A percentile compares a stretch with the other conserved stretches of the same genome.
Conservation (phyloP, 2,888 invertebrate species). For the Callinectes sapidus region DNA sequence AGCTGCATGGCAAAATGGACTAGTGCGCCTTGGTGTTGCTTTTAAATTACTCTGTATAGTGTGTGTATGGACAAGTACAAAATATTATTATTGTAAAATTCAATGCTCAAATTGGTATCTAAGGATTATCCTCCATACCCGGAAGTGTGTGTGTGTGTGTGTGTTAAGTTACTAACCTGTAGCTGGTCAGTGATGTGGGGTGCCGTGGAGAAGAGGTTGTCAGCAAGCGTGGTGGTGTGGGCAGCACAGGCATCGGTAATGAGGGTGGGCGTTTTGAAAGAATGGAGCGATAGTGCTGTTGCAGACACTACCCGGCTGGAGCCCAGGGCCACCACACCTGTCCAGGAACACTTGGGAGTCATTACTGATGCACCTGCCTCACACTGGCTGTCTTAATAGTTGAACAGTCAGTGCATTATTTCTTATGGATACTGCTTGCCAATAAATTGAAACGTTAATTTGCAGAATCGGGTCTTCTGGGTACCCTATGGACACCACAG, state of each 20-base stretch:
- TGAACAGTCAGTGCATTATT: neutral
- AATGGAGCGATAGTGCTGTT: slow-evolving; percentile 56
- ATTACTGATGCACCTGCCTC: neutral
- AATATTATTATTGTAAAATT: too few relatives aligned
- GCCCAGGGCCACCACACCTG: slow-evolving; percentile 65
- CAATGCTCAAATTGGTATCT: too few relatives aligned
- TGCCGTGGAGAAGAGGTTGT: slow-evolving; percentile 67
- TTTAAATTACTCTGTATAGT: too few relatives aligned
- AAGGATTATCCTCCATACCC: neutral
- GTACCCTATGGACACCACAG: too few relatives aligned
- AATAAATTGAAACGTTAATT: too few relatives aligned
- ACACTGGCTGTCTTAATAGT: neutral
- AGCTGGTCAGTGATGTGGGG: slow-evolving; percentile 67
- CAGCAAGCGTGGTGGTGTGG: slow-evolving; percentile 53
- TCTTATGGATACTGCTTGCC: too few relatives aligned
- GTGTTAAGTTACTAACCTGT: slow-evolving; percentile 46
- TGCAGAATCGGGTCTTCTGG: too few relatives aligned
- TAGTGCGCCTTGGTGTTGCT: too few relatives aligned
- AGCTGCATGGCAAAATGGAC: too few relatives aligned
- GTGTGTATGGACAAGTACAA: too few relatives aligned
- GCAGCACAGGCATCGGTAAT: slow-evolving; percentile 62
- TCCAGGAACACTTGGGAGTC: neutral
- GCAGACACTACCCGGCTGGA: slow-evolving; percentile 49
- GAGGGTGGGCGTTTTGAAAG: slow-evolving; percentile 62
- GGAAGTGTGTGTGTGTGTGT: neutral